Conservation (phyloP, 2,113 vertebrate genomes). For the Empidonax alnorum region DNA sequence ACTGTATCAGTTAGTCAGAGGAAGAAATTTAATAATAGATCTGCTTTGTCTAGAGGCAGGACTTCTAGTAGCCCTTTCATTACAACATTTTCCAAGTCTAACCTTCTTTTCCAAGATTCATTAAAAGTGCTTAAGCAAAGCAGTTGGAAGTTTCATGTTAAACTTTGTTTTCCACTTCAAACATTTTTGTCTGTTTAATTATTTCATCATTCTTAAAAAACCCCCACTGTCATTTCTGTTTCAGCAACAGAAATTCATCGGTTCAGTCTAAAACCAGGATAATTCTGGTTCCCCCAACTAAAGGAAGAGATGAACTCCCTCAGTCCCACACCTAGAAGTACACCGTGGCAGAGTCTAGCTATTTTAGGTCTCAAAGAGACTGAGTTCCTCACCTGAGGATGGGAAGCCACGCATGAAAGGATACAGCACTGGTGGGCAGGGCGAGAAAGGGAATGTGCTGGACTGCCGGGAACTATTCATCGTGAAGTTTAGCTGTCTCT, state of each 20-base stretch:
- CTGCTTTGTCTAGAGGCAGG: not conserved
- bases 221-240: not conserved
- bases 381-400: not conserved
- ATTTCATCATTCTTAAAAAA: not conserved
- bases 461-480: not conserved
- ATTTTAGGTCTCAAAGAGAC: not conserved
- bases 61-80: not conserved
- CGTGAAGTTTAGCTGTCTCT: constrained; percentile 41
- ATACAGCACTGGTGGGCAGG: not conserved
- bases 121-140: not conserved
- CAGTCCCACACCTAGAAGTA: not conserved
- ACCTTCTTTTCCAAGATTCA: not conserved
- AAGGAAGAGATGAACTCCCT: not conserved
- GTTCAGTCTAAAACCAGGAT: not conserved
- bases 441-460: not conserved
- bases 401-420: not conserved
- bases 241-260: not conserved
- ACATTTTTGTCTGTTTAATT: not conserved
- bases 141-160: not conserved
- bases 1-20: not conserved
- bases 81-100: not conserved
- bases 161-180: not conserved
- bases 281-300: not conserved
- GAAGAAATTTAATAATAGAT: not conserved
- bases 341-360: not conserved